Percentiles rank a stretch among this genome's conserved stretches.
Evolutionary conservation across 2,888 invertebrate species (phyloP).

Genomic region (Netelia inedita): DNA sequence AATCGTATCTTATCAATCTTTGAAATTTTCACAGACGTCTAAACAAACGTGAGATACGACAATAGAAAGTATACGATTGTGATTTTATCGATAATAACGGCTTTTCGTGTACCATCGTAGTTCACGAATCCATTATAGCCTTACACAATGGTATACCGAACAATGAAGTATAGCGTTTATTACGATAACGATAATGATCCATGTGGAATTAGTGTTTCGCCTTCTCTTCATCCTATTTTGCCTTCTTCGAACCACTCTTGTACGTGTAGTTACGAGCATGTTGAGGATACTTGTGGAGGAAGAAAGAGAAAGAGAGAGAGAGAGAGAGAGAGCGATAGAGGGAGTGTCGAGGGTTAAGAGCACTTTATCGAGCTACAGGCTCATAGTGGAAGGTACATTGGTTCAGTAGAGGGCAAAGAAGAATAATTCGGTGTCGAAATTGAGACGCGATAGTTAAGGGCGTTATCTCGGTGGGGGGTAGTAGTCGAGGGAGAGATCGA

Average conservation of each 20-base stretch:
- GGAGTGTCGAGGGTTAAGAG: slow-evolving; percentile 45
- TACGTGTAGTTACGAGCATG: background rate
- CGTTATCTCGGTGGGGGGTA: slow-evolving; percentile 72
- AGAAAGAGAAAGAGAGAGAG: slow-evolving; percentile 16
- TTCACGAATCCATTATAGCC: slow-evolving; percentile 21
- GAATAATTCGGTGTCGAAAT: slow-evolving; percentile 71
- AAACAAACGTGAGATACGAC: slow-evolving; percentile 18
- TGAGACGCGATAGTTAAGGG: slow-evolving; percentile 76
- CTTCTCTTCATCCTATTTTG: too few species aligned
- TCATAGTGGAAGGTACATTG: slow-evolving; percentile 24
- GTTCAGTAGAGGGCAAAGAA: slow-evolving; percentile 46
- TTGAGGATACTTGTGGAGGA: background rate
- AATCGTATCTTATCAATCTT: too few species aligned
- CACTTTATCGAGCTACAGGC: slow-evolving; percentile 49
- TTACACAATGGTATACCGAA: background rate
- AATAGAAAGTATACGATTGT: slow-evolving; percentile 25
- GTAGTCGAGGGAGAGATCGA: slow-evolving; percentile 1
- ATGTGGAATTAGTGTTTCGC: background rate
- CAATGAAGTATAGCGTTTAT: slow-evolving; percentile 2
- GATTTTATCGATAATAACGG: slow-evolving; percentile 53
- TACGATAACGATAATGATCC: slow-evolving; percentile 54
- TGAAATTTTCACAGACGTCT: too few species aligned
- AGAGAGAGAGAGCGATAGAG: background rate
- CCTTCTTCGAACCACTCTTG: background rate
- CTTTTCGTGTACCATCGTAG: slow-evolving; percentile 27